Evolutionary conservation across 2,797 vertebrate species (phyloP).

Genomic region (Sphenodon punctatus): DNA sequence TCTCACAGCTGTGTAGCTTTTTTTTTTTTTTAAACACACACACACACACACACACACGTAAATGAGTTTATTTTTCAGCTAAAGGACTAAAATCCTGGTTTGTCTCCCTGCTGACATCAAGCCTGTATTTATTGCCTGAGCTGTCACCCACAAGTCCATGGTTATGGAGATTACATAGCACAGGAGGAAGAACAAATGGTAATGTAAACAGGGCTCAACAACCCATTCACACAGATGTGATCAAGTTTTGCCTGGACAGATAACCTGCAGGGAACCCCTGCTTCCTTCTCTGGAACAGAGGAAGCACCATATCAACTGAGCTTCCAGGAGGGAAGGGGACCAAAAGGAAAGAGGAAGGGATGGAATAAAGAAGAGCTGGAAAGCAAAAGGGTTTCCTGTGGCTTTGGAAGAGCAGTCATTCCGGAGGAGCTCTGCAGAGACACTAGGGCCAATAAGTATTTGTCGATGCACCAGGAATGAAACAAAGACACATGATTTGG

Average conservation of each 20-base stretch:
- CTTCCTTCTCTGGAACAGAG: background rate
- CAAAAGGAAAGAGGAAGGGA: accelerated
- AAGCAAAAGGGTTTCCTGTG: background rate
- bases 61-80: accelerated
- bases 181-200: accelerated
- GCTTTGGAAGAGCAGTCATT: background rate
- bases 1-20: accelerated
- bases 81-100: background rate
- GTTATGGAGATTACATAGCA: background rate
- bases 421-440: background rate
- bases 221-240: background rate
- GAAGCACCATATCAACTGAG: too few relatives aligned
- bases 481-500: too few relatives aligned
- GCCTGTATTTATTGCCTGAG: background rate
- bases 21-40: background rate
- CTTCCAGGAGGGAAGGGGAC: accelerated
- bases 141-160: background rate
- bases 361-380: background rate
- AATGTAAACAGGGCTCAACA: accelerated
- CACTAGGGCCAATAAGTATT: too few relatives aligned
- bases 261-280: accelerated
- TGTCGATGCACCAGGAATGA: too few relatives aligned
- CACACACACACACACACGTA: background rate
- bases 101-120: background rate
- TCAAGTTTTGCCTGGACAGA: background rate